Conservation (phyloP, 2,113 vertebrate species). For the Mobula hypostoma region DNA sequence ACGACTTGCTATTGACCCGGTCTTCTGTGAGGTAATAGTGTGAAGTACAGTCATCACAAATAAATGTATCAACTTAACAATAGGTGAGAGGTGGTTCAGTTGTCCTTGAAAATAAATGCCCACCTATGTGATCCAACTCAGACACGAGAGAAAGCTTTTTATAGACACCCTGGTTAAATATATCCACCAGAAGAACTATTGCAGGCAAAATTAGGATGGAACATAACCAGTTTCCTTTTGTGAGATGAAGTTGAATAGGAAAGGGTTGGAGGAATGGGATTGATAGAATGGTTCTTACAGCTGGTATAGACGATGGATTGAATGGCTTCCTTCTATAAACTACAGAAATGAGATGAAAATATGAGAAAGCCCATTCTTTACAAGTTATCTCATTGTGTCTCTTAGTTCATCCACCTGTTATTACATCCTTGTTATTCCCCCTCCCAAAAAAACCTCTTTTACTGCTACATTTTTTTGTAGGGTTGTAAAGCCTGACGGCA, state of each 20-base stretch:
- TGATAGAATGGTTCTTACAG: no score
- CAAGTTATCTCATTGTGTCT: neutral
- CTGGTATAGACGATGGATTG: no score
- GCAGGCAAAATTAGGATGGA: neutral
- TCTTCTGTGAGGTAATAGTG: neutral
- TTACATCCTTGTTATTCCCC: no score
- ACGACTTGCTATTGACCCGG: neutral
- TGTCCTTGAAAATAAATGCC: neutral
- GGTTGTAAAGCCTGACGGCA: neutral
- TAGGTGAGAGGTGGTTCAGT: neutral
- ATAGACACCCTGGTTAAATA: neutral
- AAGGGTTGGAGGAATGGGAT: no score
- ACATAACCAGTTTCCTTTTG: neutral
- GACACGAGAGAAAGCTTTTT: neutral
- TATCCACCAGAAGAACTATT: neutral
- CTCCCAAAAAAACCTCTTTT: neutral
- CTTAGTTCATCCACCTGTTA: neutral
- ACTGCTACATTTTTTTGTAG: neutral
- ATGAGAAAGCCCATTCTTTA: neutral
- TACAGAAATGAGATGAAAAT: neutral
- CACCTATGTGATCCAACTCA: neutral
- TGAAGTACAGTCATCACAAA: neutral
- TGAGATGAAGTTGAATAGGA: neutral
- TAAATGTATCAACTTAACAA: neutral
- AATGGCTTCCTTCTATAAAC: neutral